phyloP scores from a whole-genome alignment of 2,113 vertebrate species.

The Opisthocomus hoazin region DNA sequence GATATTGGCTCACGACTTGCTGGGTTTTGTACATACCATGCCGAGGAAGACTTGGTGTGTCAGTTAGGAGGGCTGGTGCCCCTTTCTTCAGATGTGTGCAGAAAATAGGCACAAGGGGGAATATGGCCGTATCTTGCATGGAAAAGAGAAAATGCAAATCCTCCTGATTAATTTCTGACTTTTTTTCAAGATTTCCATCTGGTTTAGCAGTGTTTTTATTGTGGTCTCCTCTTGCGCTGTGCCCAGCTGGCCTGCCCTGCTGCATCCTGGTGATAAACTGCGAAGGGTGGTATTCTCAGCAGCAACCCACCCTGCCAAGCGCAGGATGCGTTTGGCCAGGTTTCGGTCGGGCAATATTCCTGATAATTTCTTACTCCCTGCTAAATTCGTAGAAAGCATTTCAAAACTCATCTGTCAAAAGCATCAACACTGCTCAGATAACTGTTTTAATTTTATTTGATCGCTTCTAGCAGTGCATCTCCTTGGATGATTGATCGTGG shows the following conservation, averaged over 20 bases:
- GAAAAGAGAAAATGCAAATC: background rate
- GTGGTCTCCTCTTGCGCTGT: background rate
- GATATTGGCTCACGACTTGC: background rate
- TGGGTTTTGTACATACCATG: background rate
- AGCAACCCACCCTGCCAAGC: background rate
- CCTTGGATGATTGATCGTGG: background rate
- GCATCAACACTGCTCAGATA: background rate
- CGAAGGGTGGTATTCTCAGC: background rate
- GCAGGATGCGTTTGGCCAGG: background rate
- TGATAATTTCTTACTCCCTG: background rate
- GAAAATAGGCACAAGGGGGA: background rate
- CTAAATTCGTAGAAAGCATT: background rate
- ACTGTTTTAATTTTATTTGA: constrained; percentile 16
- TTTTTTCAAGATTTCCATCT: background rate
- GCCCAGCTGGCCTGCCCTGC: background rate
- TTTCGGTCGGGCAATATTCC: background rate
- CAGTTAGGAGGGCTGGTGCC: background rate
- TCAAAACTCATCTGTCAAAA: background rate
- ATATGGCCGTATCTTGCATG: fast-evolving
- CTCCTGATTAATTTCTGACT: background rate
- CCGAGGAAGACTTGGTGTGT: background rate
- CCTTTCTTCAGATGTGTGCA: background rate
- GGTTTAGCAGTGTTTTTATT: background rate
- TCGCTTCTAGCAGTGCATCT: background rate
- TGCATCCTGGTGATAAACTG: background rate